These are phyloP conservation scores for Myrmecobius fasciatus DNA, from an alignment of 2,113 vertebrate species.

Conservation along the genomic window DNA sequence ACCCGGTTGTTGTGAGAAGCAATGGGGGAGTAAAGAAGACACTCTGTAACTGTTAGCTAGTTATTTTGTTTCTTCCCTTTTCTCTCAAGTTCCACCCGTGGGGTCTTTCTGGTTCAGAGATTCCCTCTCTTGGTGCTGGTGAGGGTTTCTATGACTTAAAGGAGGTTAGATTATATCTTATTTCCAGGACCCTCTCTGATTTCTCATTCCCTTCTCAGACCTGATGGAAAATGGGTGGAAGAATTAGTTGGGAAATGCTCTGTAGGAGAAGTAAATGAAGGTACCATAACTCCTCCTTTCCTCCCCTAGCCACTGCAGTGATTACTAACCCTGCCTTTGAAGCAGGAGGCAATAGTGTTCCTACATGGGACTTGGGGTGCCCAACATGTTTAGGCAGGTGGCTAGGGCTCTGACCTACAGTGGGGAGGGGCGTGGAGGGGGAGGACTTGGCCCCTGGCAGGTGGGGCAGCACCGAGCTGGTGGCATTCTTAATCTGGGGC, in stretches of 20 bases:
- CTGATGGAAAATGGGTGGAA: not conserved
- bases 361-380: not conserved
- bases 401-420: constrained; percentile 35
- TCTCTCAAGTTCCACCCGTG: not conserved
- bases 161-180: not conserved
- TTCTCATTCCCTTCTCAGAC: constrained; percentile 7
- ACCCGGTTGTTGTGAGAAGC: not conserved
- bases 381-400: constrained; percentile 34
- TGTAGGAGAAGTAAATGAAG: constrained; percentile 44
- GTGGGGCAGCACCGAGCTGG: not conserved
- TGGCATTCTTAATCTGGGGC: not conserved
- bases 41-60: not conserved
- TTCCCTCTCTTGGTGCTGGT: constrained; percentile 4
- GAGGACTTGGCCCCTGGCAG: not conserved
- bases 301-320: constrained; percentile 65
- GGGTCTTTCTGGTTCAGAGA: not conserved
- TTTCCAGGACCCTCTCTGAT: constrained; percentile 16
- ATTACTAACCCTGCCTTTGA: constrained; percentile 69
- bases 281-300: constrained; percentile 26
- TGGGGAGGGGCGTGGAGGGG: not conserved
- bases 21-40: not conserved
- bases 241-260: not conserved
- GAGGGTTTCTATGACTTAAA: constrained; percentile 34
- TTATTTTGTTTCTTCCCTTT: not conserved
- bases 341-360: constrained; percentile 66